Evolutionary conservation across 1,140 invertebrate genomes (phyloP).

Genomic region (Monochamus saltuarius): DNA sequence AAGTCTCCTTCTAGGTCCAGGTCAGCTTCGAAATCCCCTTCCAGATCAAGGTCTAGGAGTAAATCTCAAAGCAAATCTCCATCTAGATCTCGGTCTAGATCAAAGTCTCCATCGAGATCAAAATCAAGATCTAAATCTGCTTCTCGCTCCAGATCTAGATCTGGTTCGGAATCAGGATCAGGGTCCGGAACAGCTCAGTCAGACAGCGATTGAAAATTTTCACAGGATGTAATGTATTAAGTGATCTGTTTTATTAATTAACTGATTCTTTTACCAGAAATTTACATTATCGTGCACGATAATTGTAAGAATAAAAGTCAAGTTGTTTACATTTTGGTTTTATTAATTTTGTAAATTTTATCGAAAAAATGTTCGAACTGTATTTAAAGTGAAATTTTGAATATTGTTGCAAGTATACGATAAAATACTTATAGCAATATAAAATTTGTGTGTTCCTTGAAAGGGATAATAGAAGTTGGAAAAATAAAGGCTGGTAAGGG

Average conservation of each 20-base stretch:
- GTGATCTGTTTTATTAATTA: background rate
- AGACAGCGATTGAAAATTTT: conserved; percentile 16
- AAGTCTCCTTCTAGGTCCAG: conserved; percentile 37
- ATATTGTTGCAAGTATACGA: too few species aligned
- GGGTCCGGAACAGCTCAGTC: conserved; percentile 31
- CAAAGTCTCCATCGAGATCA: conserved; percentile 47
- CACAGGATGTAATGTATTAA: background rate
- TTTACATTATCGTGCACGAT: conserved; percentile 8
- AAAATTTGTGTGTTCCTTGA: too few species aligned
- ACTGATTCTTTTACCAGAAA: too few species aligned
- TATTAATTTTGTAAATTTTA: too few species aligned
- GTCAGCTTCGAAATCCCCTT: conserved; percentile 37
- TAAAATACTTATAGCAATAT: too few species aligned
- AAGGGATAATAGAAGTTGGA: too few species aligned
- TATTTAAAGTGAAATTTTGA: too few species aligned
- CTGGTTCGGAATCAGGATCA: conserved; percentile 45
- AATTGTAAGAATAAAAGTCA: background rate
- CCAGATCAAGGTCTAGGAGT: conserved; percentile 41
- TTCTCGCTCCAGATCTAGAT: conserved; percentile 46
- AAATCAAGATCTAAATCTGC: conserved; percentile 42
- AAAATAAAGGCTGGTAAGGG: too few species aligned
- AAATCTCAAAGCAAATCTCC: conserved; percentile 45
- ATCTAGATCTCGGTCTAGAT: conserved; percentile 47
- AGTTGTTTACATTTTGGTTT: background rate
- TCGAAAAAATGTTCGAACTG: too few species aligned